phyloP scores from a whole-genome alignment of 2,797 vertebrate species.

The Lacerta viridis region DNA sequence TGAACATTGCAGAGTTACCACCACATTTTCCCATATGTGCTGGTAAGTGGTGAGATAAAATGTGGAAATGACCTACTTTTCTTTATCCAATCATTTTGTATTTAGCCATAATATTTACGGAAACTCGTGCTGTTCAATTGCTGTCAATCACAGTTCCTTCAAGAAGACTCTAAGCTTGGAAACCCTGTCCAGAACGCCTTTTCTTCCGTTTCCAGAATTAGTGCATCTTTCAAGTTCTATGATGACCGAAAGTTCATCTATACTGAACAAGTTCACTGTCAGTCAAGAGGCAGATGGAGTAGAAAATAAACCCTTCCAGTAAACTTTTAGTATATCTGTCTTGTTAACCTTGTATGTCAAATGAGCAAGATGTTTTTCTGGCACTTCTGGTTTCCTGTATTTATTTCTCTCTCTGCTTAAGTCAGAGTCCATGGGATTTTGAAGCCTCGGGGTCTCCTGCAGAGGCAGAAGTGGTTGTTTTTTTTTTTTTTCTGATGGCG shows the following conservation, averaged over 20 bases:
- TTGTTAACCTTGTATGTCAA: conserved; percentile 38
- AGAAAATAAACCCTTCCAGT: conserved; percentile 7
- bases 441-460: neutral
- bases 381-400: neutral
- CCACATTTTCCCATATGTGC: too few species aligned
- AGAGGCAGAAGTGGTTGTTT: neutral
- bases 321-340: conserved; percentile 39
- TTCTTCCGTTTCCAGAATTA: conserved; percentile 30
- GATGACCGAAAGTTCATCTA: conserved; percentile 58
- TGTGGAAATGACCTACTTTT: conserved; percentile 45
- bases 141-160: conserved; percentile 46
- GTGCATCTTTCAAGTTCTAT: conserved; percentile 44
- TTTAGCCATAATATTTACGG: conserved; percentile 60
- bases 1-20: too few species aligned
- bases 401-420: conserved; percentile 22
- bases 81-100: neutral
- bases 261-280: conserved; percentile 51
- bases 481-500: neutral
- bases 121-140: conserved; percentile 52
- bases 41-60: neutral
- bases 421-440: neutral
- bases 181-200: conserved; percentile 44
- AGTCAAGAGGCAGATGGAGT: conserved; percentile 55
- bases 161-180: conserved; percentile 42
- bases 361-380: conserved; percentile 17